Evolutionary conservation across 2,113 vertebrate genomes (phyloP).

Genomic region (Rattus norvegicus): GRCr8 NC_086030.1:51047501-51048000

Average conservation of each 20-base stretch:
- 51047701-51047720: not conserved
- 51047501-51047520: not conserved
- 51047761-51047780: not conserved
- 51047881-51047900: not conserved
- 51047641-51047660: not conserved
- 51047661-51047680: not conserved
- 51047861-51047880: not conserved
- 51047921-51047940: conserved; percentile 6
- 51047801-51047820: not conserved
- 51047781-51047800: not conserved
- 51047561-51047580: not conserved
- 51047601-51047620: not conserved
- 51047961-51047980: not conserved
- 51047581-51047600: not conserved
- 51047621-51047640: not conserved
- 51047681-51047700: not conserved
- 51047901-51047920: not conserved
- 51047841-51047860: not conserved
- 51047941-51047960: not conserved
- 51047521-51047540: not conserved
- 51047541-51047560: not conserved
- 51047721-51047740: not conserved
- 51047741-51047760: not conserved
- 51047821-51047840: not conserved
- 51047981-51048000: conserved; percentile 15